A percentile compares a stretch with the other conserved stretches of the same genome.
Conservation (phyloP, 2,113 vertebrate genomes). For the Arothron firmamentum region DNA sequence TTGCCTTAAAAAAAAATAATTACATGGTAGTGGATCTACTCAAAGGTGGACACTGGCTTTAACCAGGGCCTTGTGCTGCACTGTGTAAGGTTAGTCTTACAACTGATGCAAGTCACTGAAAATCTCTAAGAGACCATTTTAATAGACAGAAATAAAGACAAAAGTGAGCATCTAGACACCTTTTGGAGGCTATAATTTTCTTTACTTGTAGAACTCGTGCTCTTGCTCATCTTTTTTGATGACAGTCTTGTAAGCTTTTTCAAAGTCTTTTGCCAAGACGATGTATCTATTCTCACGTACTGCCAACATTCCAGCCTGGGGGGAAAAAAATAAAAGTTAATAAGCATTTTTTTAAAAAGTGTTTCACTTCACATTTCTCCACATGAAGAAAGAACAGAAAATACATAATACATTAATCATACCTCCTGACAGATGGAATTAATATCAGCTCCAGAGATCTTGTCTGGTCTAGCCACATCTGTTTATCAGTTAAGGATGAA, state of each 20-base stretch:
- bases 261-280: conserved; percentile 92
- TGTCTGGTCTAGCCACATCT: conserved; percentile 93
- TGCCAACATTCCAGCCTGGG: conserved; percentile 89
- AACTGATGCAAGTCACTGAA: conserved; percentile 25
- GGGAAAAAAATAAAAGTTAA: neutral
- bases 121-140: conserved; percentile 40
- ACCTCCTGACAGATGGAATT: conserved; percentile 98
- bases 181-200: neutral
- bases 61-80: conserved; percentile 20
- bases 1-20: conserved; percentile 29
- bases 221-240: conserved; percentile 96
- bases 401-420: conserved; percentile 12
- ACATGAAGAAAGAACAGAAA: neutral
- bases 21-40: conserved; percentile 17
- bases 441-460: conserved; percentile 93
- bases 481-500: conserved; percentile 67
- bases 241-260: conserved; percentile 92
- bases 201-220: conserved; percentile 94
- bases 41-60: conserved; percentile 23
- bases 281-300: conserved; percentile 94
- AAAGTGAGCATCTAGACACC: conserved; percentile 26
- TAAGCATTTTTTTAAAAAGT: neutral
- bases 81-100: conserved; percentile 45
- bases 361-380: neutral
- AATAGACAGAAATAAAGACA: conserved; percentile 28